phyloP scores from a whole-genome alignment of 2,888 invertebrate species.

The Harpalus rufipes region DNA sequence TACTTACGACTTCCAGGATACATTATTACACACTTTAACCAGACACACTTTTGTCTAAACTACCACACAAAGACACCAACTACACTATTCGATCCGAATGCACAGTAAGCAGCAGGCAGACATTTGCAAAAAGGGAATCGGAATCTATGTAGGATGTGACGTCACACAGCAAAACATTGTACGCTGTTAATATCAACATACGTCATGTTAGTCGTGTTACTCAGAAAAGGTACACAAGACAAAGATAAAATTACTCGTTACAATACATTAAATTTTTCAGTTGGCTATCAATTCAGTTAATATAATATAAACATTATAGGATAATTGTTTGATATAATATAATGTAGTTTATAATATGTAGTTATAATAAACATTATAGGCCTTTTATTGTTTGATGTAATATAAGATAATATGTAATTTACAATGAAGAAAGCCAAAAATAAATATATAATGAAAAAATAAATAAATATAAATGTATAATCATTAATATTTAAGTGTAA shows the following conservation, averaged over 20 bases:
- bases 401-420: too few relatives aligned
- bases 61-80: conserved; percentile 62
- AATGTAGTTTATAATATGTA: too few relatives aligned
- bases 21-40: conserved; percentile 73
- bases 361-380: too few relatives aligned
- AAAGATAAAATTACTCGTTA: conserved; percentile 16
- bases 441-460: too few relatives aligned
- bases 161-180: conserved; percentile 70
- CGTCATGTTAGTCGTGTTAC: conserved; percentile 11
- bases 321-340: too few relatives aligned
- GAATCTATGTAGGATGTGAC: conserved; percentile 73
- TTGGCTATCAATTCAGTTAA: conserved; percentile 11
- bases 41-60: conserved; percentile 75
- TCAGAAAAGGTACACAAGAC: background rate
- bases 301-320: background rate
- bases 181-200: conserved; percentile 47
- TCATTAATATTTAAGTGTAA: too few relatives aligned
- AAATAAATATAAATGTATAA: too few relatives aligned
- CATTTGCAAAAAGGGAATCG: conserved; percentile 74
- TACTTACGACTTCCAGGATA: conserved; percentile 77
- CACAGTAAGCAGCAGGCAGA: conserved; percentile 73
- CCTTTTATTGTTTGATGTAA: too few relatives aligned
- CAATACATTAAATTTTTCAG: conserved; percentile 18
- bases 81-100: conserved; percentile 59
- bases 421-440: too few relatives aligned